These are phyloP conservation scores for Holothuria scabra DNA, from an alignment of 53 echinoderm and acorn worm genomes.

Conservation along the genomic window DNA sequence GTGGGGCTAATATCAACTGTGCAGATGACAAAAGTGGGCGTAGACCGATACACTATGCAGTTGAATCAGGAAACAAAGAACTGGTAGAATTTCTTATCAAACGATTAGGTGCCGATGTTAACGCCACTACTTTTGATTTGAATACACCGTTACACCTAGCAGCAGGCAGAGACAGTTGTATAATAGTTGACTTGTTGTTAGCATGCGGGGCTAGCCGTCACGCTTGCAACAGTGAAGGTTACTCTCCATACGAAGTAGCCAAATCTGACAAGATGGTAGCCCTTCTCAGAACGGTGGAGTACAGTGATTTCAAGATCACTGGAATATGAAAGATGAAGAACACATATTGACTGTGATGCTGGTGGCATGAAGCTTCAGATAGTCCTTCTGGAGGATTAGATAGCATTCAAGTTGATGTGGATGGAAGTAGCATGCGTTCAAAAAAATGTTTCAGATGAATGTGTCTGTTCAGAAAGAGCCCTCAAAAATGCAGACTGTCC, in stretches of 20 bases:
- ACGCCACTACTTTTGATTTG: slow-evolving; percentile 85
- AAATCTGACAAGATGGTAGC: background rate
- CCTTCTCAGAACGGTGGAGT: slow-evolving; percentile 17
- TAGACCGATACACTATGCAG: slow-evolving; percentile 81
- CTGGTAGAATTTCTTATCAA: slow-evolving; percentile 65
- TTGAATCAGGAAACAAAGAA: slow-evolving; percentile 67
- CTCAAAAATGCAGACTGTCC: no score
- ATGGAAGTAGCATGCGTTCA: no score
- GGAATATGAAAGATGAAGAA: background rate
- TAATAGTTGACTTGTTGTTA: slow-evolving; percentile 60
- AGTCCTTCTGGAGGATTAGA: no score
- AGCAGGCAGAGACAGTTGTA: slow-evolving; percentile 67
- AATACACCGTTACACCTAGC: slow-evolving; percentile 93
- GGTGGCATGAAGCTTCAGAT: no score
- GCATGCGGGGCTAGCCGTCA: slow-evolving; percentile 71
- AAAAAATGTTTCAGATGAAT: no score
- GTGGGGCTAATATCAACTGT: slow-evolving; percentile 79
- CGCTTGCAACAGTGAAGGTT: slow-evolving; percentile 80
- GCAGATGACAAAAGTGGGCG: slow-evolving; percentile 94
- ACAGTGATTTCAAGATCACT: slow-evolving; percentile 17
- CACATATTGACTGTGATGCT: no score
- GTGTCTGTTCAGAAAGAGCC: no score
- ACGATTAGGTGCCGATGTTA: slow-evolving; percentile 66
- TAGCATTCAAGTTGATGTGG: no score
- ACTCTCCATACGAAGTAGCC: slow-evolving; percentile 66